These are phyloP conservation scores for Dryoscopus gambensis DNA, from an alignment of 2,113 vertebrate species.

Conservation along the genomic window DNA sequence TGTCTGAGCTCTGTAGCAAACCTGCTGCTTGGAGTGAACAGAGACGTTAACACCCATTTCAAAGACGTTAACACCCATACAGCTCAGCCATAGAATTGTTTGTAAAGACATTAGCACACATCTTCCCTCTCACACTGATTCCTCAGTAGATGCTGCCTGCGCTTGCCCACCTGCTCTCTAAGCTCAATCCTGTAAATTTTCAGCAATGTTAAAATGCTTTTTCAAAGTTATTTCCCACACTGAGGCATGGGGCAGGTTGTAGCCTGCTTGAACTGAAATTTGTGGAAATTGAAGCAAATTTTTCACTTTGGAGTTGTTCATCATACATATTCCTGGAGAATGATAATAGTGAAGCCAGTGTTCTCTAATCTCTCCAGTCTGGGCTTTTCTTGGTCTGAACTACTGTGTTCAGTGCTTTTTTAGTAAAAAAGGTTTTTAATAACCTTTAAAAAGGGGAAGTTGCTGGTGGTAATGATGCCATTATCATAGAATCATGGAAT, in stretches of 20 bases:
- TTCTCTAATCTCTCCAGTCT: not conserved
- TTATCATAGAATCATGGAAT: not conserved
- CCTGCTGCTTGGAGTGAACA: not conserved
- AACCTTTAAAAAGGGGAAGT: not conserved
- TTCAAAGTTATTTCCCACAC: not conserved
- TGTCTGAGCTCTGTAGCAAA: not conserved
- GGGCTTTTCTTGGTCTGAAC: not conserved
- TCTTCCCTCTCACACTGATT: not conserved
- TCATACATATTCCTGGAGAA: rapidly evolving
- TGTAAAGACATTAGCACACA: not conserved
- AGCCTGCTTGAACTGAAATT: not conserved
- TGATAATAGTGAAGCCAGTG: not conserved
- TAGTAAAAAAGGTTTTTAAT: not conserved
- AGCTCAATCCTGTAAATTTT: not conserved
- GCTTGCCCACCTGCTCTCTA: not conserved
- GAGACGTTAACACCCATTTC: not conserved
- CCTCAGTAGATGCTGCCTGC: rapidly evolving
- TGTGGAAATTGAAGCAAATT: not conserved
- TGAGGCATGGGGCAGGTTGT: too few species aligned
- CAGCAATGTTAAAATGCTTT: not conserved
- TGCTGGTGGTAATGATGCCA: rapidly evolving
- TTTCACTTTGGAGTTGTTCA: not conserved
- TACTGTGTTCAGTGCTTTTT: too few species aligned
- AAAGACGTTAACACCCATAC: not conserved
- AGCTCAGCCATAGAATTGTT: not conserved